Percentiles rank a stretch among this genome's conserved stretches.
These are phyloP conservation scores for Eueremaeus valkanovi DNA, from an alignment of 2,888 invertebrate genomes.

Conservation along the genomic window DNA sequence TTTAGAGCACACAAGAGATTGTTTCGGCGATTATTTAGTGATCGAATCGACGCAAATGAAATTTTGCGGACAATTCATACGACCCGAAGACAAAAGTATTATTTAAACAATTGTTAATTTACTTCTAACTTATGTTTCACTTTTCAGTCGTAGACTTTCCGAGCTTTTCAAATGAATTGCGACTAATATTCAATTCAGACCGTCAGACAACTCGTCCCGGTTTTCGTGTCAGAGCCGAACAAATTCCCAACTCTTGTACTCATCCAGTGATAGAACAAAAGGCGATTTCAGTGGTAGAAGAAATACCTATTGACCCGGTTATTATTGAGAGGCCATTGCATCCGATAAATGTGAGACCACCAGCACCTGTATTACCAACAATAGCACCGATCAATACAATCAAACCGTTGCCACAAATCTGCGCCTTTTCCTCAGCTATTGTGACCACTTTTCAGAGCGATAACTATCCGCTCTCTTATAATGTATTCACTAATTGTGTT, in stretches of 20 bases:
- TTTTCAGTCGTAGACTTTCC: conserved; percentile 45
- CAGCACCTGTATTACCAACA: too few species aligned
- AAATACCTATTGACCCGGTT: neutral
- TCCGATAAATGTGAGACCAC: too few species aligned
- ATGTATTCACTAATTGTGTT: conserved; percentile 46
- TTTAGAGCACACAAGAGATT: conserved; percentile 45
- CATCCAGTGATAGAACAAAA: conserved; percentile 35
- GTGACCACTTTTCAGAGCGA: conserved; percentile 43
- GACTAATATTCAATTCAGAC: conserved; percentile 48
- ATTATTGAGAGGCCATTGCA: neutral
- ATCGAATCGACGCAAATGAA: conserved; percentile 44
- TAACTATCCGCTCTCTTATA: conserved; percentile 47
- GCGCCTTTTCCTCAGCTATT: conserved; percentile 41
- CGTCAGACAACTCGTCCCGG: conserved; percentile 46
- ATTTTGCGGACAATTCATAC: conserved; percentile 42
- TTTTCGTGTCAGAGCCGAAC: conserved; percentile 47
- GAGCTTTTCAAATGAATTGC: conserved; percentile 43
- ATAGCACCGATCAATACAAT: neutral
- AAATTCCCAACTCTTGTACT: conserved; percentile 47
- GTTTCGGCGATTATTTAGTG: conserved; percentile 46
- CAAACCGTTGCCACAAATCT: conserved; percentile 35
- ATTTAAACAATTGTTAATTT: conserved; percentile 2
- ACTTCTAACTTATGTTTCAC: too few species aligned
- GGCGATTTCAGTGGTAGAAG: neutral
- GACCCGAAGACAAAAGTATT: conserved; percentile 43